Conservation (phyloP, 2,113 vertebrate species). For the Hemichromis elongatus region DNA sequence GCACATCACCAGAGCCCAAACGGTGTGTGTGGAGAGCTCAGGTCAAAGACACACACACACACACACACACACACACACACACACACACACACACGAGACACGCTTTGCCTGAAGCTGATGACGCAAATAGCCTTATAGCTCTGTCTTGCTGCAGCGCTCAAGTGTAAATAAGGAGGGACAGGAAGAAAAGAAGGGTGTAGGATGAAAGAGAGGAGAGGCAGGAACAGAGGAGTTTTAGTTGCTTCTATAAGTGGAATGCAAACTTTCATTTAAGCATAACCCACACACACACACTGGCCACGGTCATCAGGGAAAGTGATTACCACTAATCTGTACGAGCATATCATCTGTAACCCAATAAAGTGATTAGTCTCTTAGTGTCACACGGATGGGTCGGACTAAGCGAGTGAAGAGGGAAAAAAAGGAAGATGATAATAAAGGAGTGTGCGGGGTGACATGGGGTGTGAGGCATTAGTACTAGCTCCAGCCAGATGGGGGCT, state of each 20-base stretch:
- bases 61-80: not conserved
- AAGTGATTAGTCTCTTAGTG: not conserved
- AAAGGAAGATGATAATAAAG: accelerated
- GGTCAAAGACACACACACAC: conserved; percentile 11
- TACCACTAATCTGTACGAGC: not conserved
- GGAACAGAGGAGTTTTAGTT: not conserved
- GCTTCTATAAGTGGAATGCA: not conserved
- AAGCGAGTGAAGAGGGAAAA: not conserved
- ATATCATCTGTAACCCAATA: not conserved
- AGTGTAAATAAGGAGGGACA: conserved; percentile 12
- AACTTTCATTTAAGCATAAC: not conserved
- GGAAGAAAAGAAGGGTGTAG: not conserved
- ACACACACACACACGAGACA: not conserved
- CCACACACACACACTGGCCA: not conserved
- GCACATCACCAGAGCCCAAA: not conserved
- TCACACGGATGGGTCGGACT: not conserved
- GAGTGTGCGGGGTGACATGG: not conserved
- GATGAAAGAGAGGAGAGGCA: not conserved
- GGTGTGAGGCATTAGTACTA: not conserved
- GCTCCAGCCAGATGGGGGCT: conserved; percentile 46
- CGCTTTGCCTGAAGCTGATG: conserved; percentile 28
- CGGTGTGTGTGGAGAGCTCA: not conserved
- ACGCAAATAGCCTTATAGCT: conserved; percentile 38
- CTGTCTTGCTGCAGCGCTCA: conserved; percentile 5
- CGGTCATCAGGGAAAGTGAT: not conserved